Conservation (phyloP, 2,888 invertebrate species). For the Drosophila koepferae region DNA sequence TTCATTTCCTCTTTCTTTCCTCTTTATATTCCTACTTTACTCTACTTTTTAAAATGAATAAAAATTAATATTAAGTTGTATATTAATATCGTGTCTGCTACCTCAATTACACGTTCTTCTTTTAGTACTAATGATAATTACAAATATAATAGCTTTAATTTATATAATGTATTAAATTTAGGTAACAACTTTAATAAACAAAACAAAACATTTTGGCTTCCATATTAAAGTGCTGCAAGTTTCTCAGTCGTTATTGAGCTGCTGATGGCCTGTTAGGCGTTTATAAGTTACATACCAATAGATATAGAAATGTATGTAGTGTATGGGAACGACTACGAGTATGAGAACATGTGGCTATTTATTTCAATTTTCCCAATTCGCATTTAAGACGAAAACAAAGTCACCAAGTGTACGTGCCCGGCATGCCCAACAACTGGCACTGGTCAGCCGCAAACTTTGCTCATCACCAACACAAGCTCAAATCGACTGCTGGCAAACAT, state of each 20-base stretch:
- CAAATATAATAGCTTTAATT: too few relatives aligned
- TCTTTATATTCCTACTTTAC: too few relatives aligned
- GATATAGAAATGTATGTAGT: background rate
- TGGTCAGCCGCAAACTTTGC: constrained; percentile 76
- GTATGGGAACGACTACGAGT: constrained; percentile 7
- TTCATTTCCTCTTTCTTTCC: too few relatives aligned
- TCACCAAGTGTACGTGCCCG: constrained; percentile 74
- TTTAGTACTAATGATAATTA: too few relatives aligned
- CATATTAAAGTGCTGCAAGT: background rate
- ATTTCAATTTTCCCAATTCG: constrained; percentile 80
- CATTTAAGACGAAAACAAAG: constrained; percentile 79
- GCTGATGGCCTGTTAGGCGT: background rate
- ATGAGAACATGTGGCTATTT: constrained; percentile 57
- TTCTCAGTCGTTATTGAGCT: constrained; percentile 14
- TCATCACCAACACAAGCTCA: constrained; percentile 60
- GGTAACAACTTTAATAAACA: too few relatives aligned
- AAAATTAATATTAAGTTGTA: too few relatives aligned
- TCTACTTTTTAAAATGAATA: too few relatives aligned
- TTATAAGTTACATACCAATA: constrained; percentile 12
- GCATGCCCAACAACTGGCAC: constrained; percentile 64
- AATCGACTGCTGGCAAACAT: constrained; percentile 24
- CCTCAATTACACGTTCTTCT: too few relatives aligned
- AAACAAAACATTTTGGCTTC: background rate
- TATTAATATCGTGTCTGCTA: too few relatives aligned
- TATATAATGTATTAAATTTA: too few relatives aligned